Conservation (phyloP, 2,797 vertebrate genomes). For the Tokudaia tokunoshimensis region DNA sequence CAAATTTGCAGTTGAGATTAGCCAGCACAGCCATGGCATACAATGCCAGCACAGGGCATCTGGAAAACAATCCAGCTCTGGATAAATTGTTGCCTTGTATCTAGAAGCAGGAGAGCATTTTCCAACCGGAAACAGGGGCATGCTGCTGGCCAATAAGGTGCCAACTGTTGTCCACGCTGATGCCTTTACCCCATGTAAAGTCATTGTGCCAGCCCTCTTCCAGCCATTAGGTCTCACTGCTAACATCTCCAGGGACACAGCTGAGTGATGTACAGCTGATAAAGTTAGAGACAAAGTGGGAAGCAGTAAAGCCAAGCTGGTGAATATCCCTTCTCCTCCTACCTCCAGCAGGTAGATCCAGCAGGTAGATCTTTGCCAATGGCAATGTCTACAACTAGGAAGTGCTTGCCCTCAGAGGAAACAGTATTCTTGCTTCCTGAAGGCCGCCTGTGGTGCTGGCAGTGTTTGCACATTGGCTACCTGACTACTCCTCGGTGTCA, state of each 20-base stretch:
- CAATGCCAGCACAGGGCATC: background rate
- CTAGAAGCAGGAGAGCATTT: background rate
- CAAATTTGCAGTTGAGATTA: background rate
- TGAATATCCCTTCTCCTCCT: background rate
- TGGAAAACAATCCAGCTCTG: background rate
- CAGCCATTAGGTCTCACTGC: background rate
- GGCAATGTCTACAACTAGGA: background rate
- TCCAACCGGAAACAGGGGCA: background rate
- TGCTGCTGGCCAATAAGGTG: background rate
- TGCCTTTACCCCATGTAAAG: background rate
- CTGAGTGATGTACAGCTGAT: background rate
- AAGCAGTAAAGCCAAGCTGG: background rate
- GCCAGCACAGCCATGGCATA: too few species aligned
- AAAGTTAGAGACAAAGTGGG: background rate
- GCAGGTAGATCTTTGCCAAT: background rate
- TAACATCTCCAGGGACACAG: background rate
- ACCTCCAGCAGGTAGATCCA: too few species aligned
- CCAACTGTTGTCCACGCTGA: background rate
- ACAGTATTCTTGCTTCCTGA: background rate
- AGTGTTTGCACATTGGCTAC: background rate
- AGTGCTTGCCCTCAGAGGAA: background rate
- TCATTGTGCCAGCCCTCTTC: background rate
- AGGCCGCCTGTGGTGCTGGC: background rate
- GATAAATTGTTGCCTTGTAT: background rate
- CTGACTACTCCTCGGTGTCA: background rate